Evolutionary conservation across 64 coral and sea anemone genomes (phyloP), one percentile per base, ranked within the genome.

Genomic region (Montipora capricornis): DNA sequence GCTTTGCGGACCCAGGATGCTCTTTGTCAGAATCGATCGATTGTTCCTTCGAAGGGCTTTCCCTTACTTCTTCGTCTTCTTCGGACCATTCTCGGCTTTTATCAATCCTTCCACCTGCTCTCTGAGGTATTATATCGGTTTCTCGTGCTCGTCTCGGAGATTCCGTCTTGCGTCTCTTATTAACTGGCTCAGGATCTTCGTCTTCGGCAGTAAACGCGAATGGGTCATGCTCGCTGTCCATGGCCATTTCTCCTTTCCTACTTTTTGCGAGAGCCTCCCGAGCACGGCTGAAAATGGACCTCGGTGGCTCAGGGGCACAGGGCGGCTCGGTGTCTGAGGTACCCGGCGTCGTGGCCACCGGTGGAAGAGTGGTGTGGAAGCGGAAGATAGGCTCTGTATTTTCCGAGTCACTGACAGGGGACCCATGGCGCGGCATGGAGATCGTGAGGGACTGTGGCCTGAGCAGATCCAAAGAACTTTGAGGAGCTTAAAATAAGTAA

Each of bases 201-300:
- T 93, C 92, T 80, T 93, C 83, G 0, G 84, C 76, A 6, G 92
- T 88, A 80, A 93, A 93, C 24, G 75, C 83, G 58, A 93, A 93
- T 13, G 92, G 92, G 16, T 78, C 81, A 10, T 86, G 15, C 12
- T 92, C 90, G 9, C 22, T 83, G 17, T 78, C 70, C 11, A 74
- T 74, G 0, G 15, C 13, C 20, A 49, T n/a, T 22, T 85, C 73
- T 74, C 73, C 47, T 71, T 86, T 86, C 60, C 64, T 92, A 20
- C 50, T 51, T 49, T 75, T 64, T 2, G 50, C 19, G 13, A 62
- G 59, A 9, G 44, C 55, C 24, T 92, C 71, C n/a, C 81, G 90
- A 52, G 62, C 81, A 51, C 74, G 73, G 22, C 87, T 89, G 48
- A 76, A 89, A 55, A 89, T 89, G 7, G 87, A 78, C 29, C 73